phyloP scores from a whole-genome alignment of 2,113 vertebrate genomes.

The Alectura lathami region DNA sequence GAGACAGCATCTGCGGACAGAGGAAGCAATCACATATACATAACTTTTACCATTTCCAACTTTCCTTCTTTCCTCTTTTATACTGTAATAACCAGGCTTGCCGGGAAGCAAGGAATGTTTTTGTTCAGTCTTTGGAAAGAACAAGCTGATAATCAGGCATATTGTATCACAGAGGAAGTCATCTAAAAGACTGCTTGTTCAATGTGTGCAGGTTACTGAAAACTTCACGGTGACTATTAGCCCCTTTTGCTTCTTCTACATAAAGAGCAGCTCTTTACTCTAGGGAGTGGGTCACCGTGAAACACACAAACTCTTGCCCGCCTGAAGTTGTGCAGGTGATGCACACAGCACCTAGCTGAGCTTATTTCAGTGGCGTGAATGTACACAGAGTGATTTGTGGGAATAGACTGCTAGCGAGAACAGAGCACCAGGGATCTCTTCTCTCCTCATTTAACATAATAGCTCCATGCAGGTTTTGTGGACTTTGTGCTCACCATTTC shows the following conservation, averaged over 20 bases:
- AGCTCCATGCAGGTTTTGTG: background rate
- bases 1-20: background rate
- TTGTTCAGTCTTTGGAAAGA: background rate
- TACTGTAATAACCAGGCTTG: background rate
- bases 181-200: background rate
- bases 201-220: background rate
- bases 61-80: background rate
- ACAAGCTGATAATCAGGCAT: background rate
- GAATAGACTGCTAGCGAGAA: background rate
- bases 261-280: background rate
- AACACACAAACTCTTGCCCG: background rate
- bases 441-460: constrained; percentile 5
- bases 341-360: background rate
- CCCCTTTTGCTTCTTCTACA: background rate
- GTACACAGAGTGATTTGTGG: background rate
- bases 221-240: background rate
- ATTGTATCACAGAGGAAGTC: background rate
- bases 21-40: background rate
- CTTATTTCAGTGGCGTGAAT: constrained; percentile 4
- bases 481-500: background rate
- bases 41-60: background rate
- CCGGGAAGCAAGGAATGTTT: background rate
- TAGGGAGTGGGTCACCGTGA: background rate
- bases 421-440: background rate
- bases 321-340: background rate